phyloP scores from a whole-genome alignment of 2,797 vertebrate genomes.

The Hippopotamyrus pictus region DNA sequence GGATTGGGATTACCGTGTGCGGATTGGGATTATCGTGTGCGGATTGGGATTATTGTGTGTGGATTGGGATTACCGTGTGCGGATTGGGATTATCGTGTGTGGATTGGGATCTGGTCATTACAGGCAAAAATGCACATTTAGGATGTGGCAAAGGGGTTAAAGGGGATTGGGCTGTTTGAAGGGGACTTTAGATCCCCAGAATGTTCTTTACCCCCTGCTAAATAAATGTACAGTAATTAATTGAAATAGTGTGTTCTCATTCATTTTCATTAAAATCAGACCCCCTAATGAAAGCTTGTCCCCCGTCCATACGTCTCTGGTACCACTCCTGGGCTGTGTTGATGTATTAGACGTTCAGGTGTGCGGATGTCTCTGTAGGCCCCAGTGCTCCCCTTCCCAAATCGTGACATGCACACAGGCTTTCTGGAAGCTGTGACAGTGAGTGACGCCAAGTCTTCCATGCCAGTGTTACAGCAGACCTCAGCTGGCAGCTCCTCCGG shows the following conservation, averaged over 20 bases:
- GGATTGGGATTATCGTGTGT: neutral
- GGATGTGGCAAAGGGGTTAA: neutral
- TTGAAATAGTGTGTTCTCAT: neutral
- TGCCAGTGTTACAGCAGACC: neutral
- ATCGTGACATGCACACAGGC: neutral
- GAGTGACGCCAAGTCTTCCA: neutral
- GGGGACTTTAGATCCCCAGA: neutral
- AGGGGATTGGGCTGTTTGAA: neutral
- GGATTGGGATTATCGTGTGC: neutral
- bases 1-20: neutral
- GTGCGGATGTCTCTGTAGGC: neutral
- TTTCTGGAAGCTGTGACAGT: neutral
- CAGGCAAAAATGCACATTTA: neutral
- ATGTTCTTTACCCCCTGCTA: neutral
- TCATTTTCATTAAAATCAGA: neutral
- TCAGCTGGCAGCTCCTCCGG: neutral
- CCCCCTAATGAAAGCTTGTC: neutral
- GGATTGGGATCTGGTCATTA: neutral
- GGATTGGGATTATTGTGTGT: neutral
- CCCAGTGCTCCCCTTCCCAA: neutral
- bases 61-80: too few relatives aligned
- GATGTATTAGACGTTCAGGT: neutral
- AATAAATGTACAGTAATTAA: neutral
- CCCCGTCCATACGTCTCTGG: neutral
- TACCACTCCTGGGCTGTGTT: neutral